phyloP scores from a whole-genome alignment of 2,113 vertebrate species.

The Scopus umbretta region DNA sequence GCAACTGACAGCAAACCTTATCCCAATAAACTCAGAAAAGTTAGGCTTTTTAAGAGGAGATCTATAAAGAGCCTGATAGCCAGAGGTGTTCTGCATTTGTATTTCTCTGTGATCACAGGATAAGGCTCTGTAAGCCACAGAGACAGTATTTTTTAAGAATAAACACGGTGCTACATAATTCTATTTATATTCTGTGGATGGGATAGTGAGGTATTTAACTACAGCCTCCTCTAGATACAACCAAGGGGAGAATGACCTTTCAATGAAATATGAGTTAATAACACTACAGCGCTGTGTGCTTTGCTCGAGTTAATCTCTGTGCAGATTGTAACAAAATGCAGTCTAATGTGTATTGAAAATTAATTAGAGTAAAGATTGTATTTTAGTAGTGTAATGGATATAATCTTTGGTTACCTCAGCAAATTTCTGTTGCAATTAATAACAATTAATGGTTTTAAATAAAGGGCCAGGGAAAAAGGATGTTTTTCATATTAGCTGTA shows the following conservation, averaged over 20 bases:
- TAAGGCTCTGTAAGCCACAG: neutral
- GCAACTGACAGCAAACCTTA: neutral
- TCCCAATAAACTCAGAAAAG: neutral
- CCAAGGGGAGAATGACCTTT: conserved; percentile 55
- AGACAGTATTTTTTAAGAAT: neutral
- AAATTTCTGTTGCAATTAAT: conserved; percentile 59
- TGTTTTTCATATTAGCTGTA: conserved; percentile 5
- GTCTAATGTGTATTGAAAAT: conserved; percentile 64
- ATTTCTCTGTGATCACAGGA: neutral
- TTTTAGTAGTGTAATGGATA: conserved; percentile 19
- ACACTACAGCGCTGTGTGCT: conserved; percentile 3
- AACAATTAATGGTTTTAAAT: conserved; percentile 42
- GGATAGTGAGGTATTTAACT: conserved; percentile 27
- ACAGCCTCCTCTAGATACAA: conserved; percentile 7
- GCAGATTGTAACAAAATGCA: conserved; percentile 43
- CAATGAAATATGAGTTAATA: conserved; percentile 65
- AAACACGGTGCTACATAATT: neutral
- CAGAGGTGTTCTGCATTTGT: neutral
- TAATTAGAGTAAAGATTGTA: conserved; percentile 33
- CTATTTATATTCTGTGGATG: conserved; percentile 12
- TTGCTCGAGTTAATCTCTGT: conserved; percentile 30
- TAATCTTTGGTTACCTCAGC: conserved; percentile 37
- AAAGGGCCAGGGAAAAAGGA: neutral
- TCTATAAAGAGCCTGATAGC: neutral
- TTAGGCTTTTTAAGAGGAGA: neutral